phyloP scores from a whole-genome alignment of 2,113 vertebrate genomes.

The Antennarius striatus region DNA sequence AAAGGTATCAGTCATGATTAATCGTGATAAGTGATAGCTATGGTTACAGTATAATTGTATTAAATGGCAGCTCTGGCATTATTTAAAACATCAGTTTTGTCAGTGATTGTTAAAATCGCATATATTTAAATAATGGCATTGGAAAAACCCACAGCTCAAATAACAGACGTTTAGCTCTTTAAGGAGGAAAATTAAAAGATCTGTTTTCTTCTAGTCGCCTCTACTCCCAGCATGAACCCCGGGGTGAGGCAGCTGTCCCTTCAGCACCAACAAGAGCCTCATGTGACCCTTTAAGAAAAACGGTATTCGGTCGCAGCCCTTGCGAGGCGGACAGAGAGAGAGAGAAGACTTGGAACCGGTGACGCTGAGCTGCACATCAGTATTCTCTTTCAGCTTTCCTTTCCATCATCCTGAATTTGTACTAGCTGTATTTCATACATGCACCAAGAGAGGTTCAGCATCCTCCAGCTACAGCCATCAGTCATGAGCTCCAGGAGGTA shows the following conservation, averaged over 20 bases:
- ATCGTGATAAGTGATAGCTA: too few species aligned
- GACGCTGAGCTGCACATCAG: constrained; percentile 62
- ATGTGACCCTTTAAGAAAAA: not conserved
- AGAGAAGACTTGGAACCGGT: constrained; percentile 39
- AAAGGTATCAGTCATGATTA: too few species aligned
- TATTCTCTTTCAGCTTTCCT: constrained; percentile 44
- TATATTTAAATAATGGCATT: too few species aligned
- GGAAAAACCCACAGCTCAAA: too few species aligned
- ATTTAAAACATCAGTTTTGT: too few species aligned
- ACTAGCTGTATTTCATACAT: too few species aligned
- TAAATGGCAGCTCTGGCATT: too few species aligned
- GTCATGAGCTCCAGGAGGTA: constrained; percentile 62
- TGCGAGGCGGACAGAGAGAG: constrained; percentile 29
- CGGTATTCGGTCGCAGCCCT: constrained; percentile 31
- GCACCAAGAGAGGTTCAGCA: constrained; percentile 3
- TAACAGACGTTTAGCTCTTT: too few species aligned
- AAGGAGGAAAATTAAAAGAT: too few species aligned
- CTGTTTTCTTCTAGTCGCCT: too few species aligned
- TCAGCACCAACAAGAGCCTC: constrained; percentile 29
- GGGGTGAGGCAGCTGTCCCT: constrained; percentile 25
- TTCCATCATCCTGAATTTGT: constrained; percentile 7
- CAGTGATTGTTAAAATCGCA: too few species aligned
- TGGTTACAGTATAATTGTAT: too few species aligned
- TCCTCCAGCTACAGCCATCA: constrained; percentile 31
- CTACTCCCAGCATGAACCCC: not conserved